Evolutionary conservation across 1,140 invertebrate species (phyloP), one percentile per base, ranked within the genome.

Genomic region (Drosophila murphyi): DNA sequence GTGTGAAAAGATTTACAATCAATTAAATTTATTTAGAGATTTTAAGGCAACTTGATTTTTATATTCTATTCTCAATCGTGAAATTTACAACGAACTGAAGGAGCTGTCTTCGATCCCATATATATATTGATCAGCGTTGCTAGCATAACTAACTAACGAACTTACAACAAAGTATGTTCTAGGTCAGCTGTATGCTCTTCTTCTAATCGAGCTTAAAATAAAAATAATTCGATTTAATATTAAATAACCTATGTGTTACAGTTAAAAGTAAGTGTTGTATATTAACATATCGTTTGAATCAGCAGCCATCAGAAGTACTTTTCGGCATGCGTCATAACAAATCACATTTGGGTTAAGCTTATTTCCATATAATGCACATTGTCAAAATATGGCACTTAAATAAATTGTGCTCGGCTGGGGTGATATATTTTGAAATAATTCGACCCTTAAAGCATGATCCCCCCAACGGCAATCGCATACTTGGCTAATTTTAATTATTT

Each of bases 401-500:
- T 72, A 65, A 83, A 79, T 79, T 76, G 64, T 37, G 47, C 43
- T 47, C 47, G 52, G 65, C 57, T 47, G 55, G 31, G 48, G 10
- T 39, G 34, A 43, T 37, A 20, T 43, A 4, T 20, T 20, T 20
- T 20, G 20, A 45, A 37, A 50, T 34, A 55, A 48, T 73, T 54
- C 20, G 50, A 54, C 41, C 34, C 64, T 74, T 52, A 48, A 56
- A 70, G 35, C 65, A 48, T 52, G 64, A 61, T 63, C 72, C 39
- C 34, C 34, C 68, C 72, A 72, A 71, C 31, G 68, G 68, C 63
- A 59, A 63, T 71, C 63, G 65, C 52, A 60, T 69, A 88, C 81
- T 83, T 80, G 76, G 83, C 80, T 88, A 87, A 87, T 87, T 87
- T 83, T 82, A 80, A 87, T 87, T 88, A 88, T 88, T 87, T 87